Evolutionary conservation across 2,888 invertebrate genomes (phyloP).

Genomic region (Punctoribates punctum): DNA sequence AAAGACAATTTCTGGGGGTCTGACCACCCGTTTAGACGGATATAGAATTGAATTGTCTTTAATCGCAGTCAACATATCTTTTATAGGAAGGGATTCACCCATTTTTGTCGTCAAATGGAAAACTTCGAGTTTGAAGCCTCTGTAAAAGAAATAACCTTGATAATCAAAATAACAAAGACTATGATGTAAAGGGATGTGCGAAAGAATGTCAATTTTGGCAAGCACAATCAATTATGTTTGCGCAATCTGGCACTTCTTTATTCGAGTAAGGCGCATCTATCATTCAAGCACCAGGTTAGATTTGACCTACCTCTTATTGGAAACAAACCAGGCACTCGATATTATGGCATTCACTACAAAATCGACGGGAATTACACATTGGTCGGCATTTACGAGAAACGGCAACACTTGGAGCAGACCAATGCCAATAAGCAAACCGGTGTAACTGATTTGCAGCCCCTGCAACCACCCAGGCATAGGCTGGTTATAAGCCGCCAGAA

Average conservation of each 20-base stretch:
- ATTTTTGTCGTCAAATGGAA: background rate
- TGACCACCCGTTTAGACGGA: background rate
- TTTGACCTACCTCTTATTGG: background rate
- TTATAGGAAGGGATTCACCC: background rate
- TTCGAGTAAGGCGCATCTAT: too few relatives aligned
- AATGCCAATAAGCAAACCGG: background rate
- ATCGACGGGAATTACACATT: slow-evolving; percentile 5
- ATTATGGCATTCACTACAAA: background rate
- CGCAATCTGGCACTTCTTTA: too few relatives aligned
- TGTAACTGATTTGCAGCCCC: background rate
- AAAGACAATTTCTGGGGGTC: background rate
- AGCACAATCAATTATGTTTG: too few relatives aligned
- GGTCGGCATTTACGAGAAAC: background rate
- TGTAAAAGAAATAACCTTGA: too few relatives aligned
- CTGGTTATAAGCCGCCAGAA: background rate
- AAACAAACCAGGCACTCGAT: background rate
- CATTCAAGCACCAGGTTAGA: too few relatives aligned
- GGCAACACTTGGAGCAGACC: background rate
- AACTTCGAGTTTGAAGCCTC: background rate
- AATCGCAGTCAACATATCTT: background rate
- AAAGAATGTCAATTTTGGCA: too few relatives aligned
- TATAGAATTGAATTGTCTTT: background rate
- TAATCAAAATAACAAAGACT: too few relatives aligned
- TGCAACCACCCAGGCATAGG: background rate
- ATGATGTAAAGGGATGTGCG: too few relatives aligned